Evolutionary conservation across 2,888 invertebrate species (phyloP), one percentile per base, ranked within the genome.

Genomic region (Hypomecis punctinalis): DNA sequence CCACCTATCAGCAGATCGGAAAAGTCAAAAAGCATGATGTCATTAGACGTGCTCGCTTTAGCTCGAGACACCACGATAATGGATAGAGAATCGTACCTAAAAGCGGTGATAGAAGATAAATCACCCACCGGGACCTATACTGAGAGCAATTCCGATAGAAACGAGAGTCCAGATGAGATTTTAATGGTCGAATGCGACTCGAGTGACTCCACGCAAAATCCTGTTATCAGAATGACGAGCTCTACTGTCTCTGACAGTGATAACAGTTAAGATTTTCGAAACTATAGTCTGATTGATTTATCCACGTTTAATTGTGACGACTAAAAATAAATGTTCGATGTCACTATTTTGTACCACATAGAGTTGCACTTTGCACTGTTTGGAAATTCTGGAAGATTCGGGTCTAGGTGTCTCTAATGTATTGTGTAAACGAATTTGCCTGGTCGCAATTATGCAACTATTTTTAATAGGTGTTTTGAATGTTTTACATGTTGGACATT

Each of bases 11-110:
- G 78, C 35, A 87, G 82, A 62, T 80, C 82, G 1, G 93, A 92
- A 45, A 91, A 90, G 55, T 93, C 90, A 0, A 91, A 92, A 70
- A 90, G 90, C 67, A 93, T 93, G 93, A 92, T 93, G 93, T 93
- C 93, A 0, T 67, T 93, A 42, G 93, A 93, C 45, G 93, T 93
- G 0, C 74, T 93, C 0, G 89, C 93, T 33, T 63, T 93, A 36
- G 92, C 93, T 0, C 78, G 92, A 46, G 93, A 93, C 45, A 84
- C 93, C 0, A 86, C 83, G 5, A 87, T 88, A 5, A 82, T 88
- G 84, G 93, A 93, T 13, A 75, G 92, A 5, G 93, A 93, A 62
- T 91, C 91, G 0, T 93, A 93, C 54, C 71, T 93, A 0, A 92
- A 92, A 70, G 93, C 93, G 0, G 93, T 93, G 0, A 92, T 93